Evolutionary conservation across 2,797 vertebrate genomes (phyloP), one percentile per base, ranked within the genome.

Genomic region (Pseudomugil tenellus): DNA sequence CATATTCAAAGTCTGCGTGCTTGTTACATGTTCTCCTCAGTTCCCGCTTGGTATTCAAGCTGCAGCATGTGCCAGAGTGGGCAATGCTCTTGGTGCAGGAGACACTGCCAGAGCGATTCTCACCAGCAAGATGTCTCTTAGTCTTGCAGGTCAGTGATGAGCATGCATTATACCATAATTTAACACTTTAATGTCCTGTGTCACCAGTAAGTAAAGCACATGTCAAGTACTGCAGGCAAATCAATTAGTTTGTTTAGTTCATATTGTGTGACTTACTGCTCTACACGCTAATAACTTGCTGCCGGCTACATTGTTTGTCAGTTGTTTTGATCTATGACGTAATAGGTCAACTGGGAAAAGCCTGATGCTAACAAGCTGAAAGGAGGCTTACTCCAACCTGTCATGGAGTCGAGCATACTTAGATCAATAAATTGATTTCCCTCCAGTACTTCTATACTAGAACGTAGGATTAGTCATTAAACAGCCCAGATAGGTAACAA

Each of bases 31-130:
- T 72, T 59, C 62, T 4, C 14, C 39, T 19, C 19, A 98, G 97
- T 92, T 97, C 52, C 97, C 97, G 14, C 43, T 94, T 5, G 95
- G 96, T 17, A 72, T 96, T 86, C 95, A 97, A 0, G 94, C 94
- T 67, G 97, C 96, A 1, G 93, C 77, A 0, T 95, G 94, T 1
- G 93, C 97, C 57, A 91, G 95, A 2, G 95, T 99, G 34, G 97
- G 97, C n/a, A 97, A 97, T 0, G 96, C 96, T 0, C 80, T 99
- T 16, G 97, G 97, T 0, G 95, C 96, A 0, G 96, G 97, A 23
- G 89, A 97, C 67, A 93, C 89, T 0, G 67, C 89, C 28, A 93
- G 95, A 70, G 97, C 97, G 7, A 92, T 93, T 69, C 93, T 91
- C 17, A 94, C 94, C 16, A 92, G 94, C 29, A 86, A 92, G 53